Base-by-base conservation (phyloP, 1,140 invertebrate genomes). In the Tetragnatha versicolor region DNA sequence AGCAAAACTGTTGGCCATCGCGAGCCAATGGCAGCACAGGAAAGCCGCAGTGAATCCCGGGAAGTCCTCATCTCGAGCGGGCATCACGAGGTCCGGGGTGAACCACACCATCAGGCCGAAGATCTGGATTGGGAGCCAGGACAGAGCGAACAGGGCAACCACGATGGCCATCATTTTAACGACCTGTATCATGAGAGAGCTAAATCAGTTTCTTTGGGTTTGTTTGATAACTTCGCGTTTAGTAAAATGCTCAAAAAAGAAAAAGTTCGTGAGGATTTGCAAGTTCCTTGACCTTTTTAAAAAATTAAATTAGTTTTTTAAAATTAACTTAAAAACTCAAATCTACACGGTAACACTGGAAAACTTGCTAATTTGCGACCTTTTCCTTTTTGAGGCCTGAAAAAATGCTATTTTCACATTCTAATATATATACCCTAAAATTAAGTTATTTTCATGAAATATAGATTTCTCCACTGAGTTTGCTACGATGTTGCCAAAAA, bases 1-100 rank as follows among this genome's bases (percentile, higher is more conserved):
- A 80, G 95, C 90, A 33, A 93, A 93, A 9, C 92, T 93, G 85
- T 94, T 94, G 2, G 91, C 87, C 86, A 89, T 89, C 49, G 88
- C 88, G 7, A 89, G 82, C 88, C 88, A 89, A 80, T 89, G 87
- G 61, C 85, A 87, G 42, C 82, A 80, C 72, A 87, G 87, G 80
- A 87, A 88, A 10, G 83, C 83, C n/a, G 84, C 81, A 14, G 83
- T 83, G 81, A 85, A 85, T 3, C 82, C 31, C 6, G 78, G 61
- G 39, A 83, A 80, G n/a, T 82, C 72, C 12, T 83, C 81, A 76
- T 87, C 83, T 1, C 82, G 83, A 12, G 82, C 49, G 37, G 83
- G 84, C 0, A 79, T 49, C 3, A 79, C 29, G 5, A 75, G 72
- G 4, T 82, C 60, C 5, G 83, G 81, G 7, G 81, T 79, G 70